Base-by-base conservation (phyloP, 2,797 vertebrate genomes). In the Cyprinella venusta region DNA sequence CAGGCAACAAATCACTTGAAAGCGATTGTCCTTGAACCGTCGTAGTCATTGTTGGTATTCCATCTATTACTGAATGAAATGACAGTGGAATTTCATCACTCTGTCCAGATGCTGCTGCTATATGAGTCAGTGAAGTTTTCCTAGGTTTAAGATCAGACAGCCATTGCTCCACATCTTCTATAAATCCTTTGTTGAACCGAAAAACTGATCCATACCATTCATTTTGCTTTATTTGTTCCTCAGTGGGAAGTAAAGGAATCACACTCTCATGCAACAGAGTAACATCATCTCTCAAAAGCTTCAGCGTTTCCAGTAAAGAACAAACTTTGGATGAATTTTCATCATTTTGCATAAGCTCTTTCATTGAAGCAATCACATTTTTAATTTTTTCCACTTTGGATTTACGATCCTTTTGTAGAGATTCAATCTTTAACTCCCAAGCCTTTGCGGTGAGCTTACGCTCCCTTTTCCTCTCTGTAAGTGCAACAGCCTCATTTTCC, bases 311-410 rank as follows among this genome's bases (percentile, higher is more conserved):
- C 48, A 72, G 1, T 10, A 33, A 33, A 19, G 70, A 21, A 36
- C 9, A 33, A 72, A 72, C 48, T 18, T 52, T 48, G 0, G n/a
- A 48, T 18, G 12, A 15, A 70, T 70, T 70, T 70, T 48, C 68
- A 70, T 19, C 13, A 71, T 71, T 50, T 26, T 50, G 24, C n/a
- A 71, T 19, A 9, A 18, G 7, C 1, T 45, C 6, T 45, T 48
- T 70, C n/a, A 48, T 45, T 45, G 42, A 45, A 45, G 6, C 13
- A 26, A 70, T 71, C 24, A 50, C 13, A 30, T 30, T 30, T 30
- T 71, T 71, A 8, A 52, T 72, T 30, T 72, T 50, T 1, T 72
- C 30, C 16, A 72, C 70, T 52, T 33, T 72, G 26, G 69, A 50
- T 71, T 71, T 71, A 9, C 24, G 8, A 4, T 72, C 69, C 5